phyloP scores from a whole-genome alignment of 2,888 invertebrate species.

The Lasioglossum zephyrum region DNA sequence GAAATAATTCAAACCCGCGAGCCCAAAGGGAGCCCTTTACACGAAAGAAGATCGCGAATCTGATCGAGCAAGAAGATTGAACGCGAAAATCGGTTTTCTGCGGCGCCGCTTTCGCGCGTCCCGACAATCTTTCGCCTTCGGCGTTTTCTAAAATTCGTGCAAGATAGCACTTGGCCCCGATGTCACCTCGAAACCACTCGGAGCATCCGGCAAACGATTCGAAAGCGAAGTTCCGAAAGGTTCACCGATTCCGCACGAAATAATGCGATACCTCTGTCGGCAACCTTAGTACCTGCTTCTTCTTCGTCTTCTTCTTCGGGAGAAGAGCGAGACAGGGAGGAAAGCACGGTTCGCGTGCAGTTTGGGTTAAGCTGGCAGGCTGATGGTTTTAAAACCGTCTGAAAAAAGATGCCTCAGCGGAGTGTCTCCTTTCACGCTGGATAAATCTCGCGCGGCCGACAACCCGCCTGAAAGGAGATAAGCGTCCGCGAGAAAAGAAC shows the following conservation, averaged over 20 bases:
- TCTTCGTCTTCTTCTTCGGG: not conserved
- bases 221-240: conserved; percentile 5
- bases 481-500: conserved; percentile 52
- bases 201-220: conserved; percentile 9
- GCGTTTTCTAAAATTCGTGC: not conserved
- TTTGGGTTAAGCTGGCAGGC: conserved; percentile 27
- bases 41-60: not conserved
- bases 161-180: conserved; percentile 8
- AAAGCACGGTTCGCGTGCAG: not conserved
- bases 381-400: conserved; percentile 45
- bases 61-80: conserved; percentile 2
- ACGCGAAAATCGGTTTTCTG: not conserved
- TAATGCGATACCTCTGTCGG: conserved; percentile 20
- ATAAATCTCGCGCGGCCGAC: conserved; percentile 64
- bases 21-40: not conserved
- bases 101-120: not conserved
- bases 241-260: conserved; percentile 9
- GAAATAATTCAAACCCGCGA: not conserved
- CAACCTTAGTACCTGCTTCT: not conserved
- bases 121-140: conserved; percentile 8
- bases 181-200: conserved; percentile 1
- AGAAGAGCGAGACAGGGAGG: not conserved
- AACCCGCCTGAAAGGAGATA: conserved; percentile 64
- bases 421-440: conserved; percentile 66
- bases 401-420: conserved; percentile 48